Evolutionary conservation across 2,113 vertebrate genomes (phyloP).

Genomic region (Seriola rivoliana): DNA sequence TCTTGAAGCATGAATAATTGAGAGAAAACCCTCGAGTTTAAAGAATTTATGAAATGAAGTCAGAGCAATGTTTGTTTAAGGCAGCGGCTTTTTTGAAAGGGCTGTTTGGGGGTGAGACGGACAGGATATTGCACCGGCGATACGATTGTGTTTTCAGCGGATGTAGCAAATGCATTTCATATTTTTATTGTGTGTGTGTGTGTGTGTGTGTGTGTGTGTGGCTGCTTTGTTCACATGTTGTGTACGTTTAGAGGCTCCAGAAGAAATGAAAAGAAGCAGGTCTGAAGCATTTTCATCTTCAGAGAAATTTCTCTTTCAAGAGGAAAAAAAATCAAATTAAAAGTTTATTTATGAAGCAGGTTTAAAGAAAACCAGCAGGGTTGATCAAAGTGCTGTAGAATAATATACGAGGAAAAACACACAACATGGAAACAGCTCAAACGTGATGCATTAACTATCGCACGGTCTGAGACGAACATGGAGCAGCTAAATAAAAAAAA

Average conservation of each 20-base stretch:
- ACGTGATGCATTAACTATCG: too few relatives aligned
- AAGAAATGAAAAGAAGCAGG: background rate
- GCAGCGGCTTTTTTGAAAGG: constrained; percentile 55
- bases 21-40: constrained; percentile 68
- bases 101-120: constrained; percentile 55
- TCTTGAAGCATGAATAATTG: constrained; percentile 76
- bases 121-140: constrained; percentile 26
- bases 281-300: background rate
- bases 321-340: too few relatives aligned
- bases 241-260: background rate
- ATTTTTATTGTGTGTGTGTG: background rate
- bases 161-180: background rate
- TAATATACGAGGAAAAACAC: too few relatives aligned
- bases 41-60: constrained; percentile 82
- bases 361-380: too few relatives aligned
- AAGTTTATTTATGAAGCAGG: too few relatives aligned
- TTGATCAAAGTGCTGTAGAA: too few relatives aligned
- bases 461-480: too few relatives aligned
- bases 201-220: background rate
- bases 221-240: background rate
- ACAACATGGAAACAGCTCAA: too few relatives aligned
- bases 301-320: background rate
- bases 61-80: constrained; percentile 80
- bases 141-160: constrained; percentile 6
- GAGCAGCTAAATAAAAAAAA: too few relatives aligned